A percentile compares a stretch with the other conserved stretches of the same genome.
phyloP scores from a whole-genome alignment of 2,888 invertebrate species.

The Leptarthrus brevirostris region DNA sequence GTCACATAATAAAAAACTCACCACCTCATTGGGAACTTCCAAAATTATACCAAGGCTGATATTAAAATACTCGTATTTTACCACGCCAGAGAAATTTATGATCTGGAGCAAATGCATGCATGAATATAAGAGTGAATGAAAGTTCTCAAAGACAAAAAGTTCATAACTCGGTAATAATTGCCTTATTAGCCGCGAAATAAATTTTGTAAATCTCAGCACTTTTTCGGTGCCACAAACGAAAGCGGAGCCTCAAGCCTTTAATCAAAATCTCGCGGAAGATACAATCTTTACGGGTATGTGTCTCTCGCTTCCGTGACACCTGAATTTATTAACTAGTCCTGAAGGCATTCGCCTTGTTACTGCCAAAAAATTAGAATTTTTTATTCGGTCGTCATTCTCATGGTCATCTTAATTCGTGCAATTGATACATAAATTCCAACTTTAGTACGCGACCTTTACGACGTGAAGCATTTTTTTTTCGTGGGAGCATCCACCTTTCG shows the following conservation, averaged over 20 bases:
- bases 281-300: neutral
- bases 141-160: neutral
- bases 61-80: neutral
- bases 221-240: neutral
- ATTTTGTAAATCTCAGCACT: neutral
- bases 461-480: no score
- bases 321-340: neutral
- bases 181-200: neutral
- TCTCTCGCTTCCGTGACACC: neutral
- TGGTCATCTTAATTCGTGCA: conserved; percentile 21
- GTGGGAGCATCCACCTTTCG: conserved; percentile 20
- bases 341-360: neutral
- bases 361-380: neutral
- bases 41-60: neutral
- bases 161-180: neutral
- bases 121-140: neutral
- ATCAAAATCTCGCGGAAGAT: neutral
- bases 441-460: neutral
- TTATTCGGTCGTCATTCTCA: neutral
- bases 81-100: neutral
- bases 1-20: no score
- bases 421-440: neutral
- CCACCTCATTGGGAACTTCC: neutral
- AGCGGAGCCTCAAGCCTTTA: neutral
- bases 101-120: neutral